A percentile compares a stretch with the other conserved stretches of the same genome.
Conservation (phyloP, 2,888 invertebrate species). For the Melangyna quadrimaculata region DNA sequence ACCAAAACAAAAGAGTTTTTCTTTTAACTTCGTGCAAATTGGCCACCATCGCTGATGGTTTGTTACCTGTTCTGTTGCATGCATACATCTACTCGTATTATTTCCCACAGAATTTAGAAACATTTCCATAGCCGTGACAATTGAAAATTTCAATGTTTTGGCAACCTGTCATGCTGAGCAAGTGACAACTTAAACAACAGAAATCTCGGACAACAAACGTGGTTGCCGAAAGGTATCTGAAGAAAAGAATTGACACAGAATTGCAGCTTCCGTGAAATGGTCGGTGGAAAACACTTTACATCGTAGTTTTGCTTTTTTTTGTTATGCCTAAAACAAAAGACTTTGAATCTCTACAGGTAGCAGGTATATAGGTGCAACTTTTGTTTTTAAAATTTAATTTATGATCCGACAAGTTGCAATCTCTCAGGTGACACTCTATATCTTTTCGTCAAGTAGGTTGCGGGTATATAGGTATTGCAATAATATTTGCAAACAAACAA, state of each 20-base stretch:
- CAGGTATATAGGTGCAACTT: neutral
- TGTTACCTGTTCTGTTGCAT: slow-evolving; percentile 52
- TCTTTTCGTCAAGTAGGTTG: slow-evolving; percentile 22
- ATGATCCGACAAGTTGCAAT: slow-evolving; percentile 49
- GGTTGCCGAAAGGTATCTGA: slow-evolving; percentile 5
- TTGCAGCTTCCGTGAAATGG: slow-evolving; percentile 65
- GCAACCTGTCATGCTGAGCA: slow-evolving; percentile 65
- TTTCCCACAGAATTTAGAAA: slow-evolving; percentile 19
- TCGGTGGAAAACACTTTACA: slow-evolving; percentile 34
- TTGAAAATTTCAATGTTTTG: slow-evolving; percentile 49
- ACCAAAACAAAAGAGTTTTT: slow-evolving; percentile 34
- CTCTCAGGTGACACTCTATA: slow-evolving; percentile 8
- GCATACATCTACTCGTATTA: neutral
- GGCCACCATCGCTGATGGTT: slow-evolving; percentile 39
- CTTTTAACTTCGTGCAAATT: slow-evolving; percentile 15
- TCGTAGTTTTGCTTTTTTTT: neutral
- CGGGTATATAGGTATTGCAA: slow-evolving; percentile 46
- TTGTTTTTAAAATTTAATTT: slow-evolving; percentile 53
- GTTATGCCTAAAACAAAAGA: neutral
- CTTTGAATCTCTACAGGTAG: slow-evolving; percentile 48
- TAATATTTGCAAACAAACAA: slow-evolving; percentile 59
- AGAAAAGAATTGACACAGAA: slow-evolving; percentile 42
- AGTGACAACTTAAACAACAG: slow-evolving; percentile 55
- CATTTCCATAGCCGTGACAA: slow-evolving; percentile 29
- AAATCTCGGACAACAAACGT: slow-evolving; percentile 56